Evolutionary conservation across 2,888 invertebrate genomes (phyloP), one percentile per base, ranked within the genome.

Genomic region (Coleophora flavipennella): DNA sequence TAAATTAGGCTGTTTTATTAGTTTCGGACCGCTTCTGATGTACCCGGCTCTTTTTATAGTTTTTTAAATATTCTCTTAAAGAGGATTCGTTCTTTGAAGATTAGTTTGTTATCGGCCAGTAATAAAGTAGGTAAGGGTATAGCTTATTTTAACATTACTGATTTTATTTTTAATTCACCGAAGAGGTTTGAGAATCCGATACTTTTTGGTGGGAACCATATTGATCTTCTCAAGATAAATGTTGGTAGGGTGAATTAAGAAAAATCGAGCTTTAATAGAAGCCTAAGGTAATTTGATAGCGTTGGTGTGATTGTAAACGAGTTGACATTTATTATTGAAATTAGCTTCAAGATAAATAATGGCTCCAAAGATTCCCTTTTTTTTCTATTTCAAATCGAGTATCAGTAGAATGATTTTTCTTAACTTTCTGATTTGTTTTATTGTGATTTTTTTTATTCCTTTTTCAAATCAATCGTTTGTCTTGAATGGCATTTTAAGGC

Each of bases 1-100:
- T 78, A 78, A 78, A 78, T 76, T 71, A 75, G 58, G 50, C 62
- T 57, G 67, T 73, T 76, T 76, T 77, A 76, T 75, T 70, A 67
- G 44, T 44, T 47, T 49, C 48, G 53, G 46, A 54, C 57, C 57
- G 70, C 72, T 67, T 69, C 71, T 69, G 74, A 70, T 63, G 65
- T 62, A 54, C 62, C 69, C 62, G 47, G 50, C 42, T 28, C 46
- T 65, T 68, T 76, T 77, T 76, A 77, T 75, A 70, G 77, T 71
- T 76, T 77, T 78, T 77, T 76, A 78, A 78, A 76, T 73, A 74
- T 69, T 66, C 71, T 57, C 57, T 53, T 58, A 57, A 34, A 26
- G 34, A 59, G 62, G 58, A 55, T 58, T 55, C 51, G 51, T 53
- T 47, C 61, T 68, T 70, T 65, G 66, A 65, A 71, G 77, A 77